phyloP scores from a whole-genome alignment of 1,140 invertebrate species.

The Panagrolaimus sp. region DNA sequence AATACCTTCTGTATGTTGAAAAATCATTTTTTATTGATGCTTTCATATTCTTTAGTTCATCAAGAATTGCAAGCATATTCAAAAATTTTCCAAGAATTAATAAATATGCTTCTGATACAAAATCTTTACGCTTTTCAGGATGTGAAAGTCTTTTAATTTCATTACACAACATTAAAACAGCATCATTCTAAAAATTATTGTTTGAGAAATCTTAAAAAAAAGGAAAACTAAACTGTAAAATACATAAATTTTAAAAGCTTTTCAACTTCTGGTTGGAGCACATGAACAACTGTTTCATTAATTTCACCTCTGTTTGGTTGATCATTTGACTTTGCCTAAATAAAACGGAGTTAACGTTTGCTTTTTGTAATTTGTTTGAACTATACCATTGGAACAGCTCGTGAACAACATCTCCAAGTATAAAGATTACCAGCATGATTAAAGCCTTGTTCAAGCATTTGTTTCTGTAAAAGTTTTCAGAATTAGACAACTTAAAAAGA shows the following conservation, averaged over 20 bases:
- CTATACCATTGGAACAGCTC: constrained; percentile 75
- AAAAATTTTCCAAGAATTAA: constrained; percentile 97
- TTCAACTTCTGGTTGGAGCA: constrained; percentile 89
- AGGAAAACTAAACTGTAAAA: constrained; percentile 72
- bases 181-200: constrained; percentile 70
- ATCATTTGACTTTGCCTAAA: constrained; percentile 92
- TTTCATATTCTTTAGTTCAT: constrained; percentile 99
- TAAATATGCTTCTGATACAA: constrained; percentile 96
- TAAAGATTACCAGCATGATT: constrained; percentile 97
- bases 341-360: not conserved
- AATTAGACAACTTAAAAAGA: not conserved
- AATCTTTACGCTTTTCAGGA: constrained; percentile 91
- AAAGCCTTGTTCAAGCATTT: constrained; percentile 90
- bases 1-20: constrained; percentile 80
- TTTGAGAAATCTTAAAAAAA: not conserved
- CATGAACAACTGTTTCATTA: constrained; percentile 95
- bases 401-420: constrained; percentile 95
- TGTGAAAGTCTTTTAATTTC: constrained; percentile 93
- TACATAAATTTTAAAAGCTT: constrained; percentile 97
- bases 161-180: constrained; percentile 87
- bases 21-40: constrained; percentile 99
- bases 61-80: constrained; percentile 98
- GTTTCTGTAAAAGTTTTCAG: constrained; percentile 68
- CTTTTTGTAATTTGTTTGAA: constrained; percentile 21
- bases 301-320: constrained; percentile 96